phyloP scores from a whole-genome alignment of 2,113 vertebrate genomes.

The Sialia sialis region DNA sequence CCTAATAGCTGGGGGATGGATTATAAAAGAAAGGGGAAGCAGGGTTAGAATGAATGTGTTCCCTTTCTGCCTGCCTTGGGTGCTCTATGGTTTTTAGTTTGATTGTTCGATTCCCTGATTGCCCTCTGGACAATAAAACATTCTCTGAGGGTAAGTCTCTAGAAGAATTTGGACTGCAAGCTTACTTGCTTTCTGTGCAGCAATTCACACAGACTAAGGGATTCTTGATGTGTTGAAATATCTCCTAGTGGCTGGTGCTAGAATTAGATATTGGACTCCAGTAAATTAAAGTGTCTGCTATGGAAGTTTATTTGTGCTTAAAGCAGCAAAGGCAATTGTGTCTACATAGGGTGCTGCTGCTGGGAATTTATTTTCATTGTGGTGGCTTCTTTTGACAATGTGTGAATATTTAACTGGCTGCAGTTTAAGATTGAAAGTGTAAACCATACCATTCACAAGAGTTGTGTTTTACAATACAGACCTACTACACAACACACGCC shows the following conservation, averaged over 20 bases:
- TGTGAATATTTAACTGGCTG: conserved; percentile 47
- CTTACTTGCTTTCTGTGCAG: background rate
- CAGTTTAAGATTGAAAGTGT: background rate
- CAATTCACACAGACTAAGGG: background rate
- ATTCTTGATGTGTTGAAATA: background rate
- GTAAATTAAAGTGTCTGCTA: background rate
- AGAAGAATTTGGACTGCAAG: background rate
- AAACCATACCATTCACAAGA: background rate
- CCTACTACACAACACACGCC: background rate
- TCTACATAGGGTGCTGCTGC: background rate
- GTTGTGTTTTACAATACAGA: conserved; percentile 23
- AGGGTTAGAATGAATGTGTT: background rate
- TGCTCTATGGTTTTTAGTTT: background rate
- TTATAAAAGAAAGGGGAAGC: background rate
- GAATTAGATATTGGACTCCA: background rate
- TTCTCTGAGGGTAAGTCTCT: background rate
- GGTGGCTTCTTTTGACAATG: conserved; percentile 20
- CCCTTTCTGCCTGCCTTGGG: background rate
- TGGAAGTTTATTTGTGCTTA: background rate
- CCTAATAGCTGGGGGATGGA: background rate
- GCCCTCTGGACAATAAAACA: background rate
- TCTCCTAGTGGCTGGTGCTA: background rate
- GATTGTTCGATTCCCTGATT: background rate
- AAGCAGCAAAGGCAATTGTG: background rate
- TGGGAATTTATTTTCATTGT: conserved; percentile 8